Evolutionary conservation across 2,113 vertebrate genomes (phyloP).

Genomic region (Pseudopodoces humilis): DNA sequence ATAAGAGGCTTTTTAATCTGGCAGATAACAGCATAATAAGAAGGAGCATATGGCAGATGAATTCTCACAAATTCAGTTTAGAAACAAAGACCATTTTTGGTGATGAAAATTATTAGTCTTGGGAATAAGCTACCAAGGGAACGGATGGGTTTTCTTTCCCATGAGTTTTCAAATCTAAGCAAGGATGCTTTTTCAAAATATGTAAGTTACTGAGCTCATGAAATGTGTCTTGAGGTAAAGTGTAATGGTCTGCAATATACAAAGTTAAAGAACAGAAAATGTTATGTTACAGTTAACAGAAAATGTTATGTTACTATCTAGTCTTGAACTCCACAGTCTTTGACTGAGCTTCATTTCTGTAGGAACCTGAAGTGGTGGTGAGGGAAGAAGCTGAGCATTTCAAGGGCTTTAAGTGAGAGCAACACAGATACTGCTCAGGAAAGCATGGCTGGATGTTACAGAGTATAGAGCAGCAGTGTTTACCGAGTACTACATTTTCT

Average conservation of each 20-base stretch:
- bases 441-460: background rate
- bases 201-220: background rate
- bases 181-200: background rate
- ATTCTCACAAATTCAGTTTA: background rate
- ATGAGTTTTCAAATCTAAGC: conserved; percentile 1
- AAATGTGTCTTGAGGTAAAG: background rate
- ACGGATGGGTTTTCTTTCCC: background rate
- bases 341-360: background rate
- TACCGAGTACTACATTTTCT: background rate
- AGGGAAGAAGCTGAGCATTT: background rate
- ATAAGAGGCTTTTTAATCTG: conserved; percentile 10
- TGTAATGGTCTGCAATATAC: background rate
- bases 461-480: background rate
- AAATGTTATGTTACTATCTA: background rate
- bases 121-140: conserved; percentile 3
- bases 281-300: background rate
- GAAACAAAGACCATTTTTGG: background rate
- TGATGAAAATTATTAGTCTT: background rate
- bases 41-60: background rate
- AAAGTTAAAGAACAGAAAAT: background rate
- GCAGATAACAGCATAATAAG: background rate
- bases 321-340: background rate
- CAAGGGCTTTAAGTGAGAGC: background rate
- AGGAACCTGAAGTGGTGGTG: background rate
- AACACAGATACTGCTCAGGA: background rate